A percentile compares a stretch with the other conserved stretches of the same genome.
Conservation (phyloP, 2,797 vertebrate species). For the Rhadinocentrus ornatus region DNA sequence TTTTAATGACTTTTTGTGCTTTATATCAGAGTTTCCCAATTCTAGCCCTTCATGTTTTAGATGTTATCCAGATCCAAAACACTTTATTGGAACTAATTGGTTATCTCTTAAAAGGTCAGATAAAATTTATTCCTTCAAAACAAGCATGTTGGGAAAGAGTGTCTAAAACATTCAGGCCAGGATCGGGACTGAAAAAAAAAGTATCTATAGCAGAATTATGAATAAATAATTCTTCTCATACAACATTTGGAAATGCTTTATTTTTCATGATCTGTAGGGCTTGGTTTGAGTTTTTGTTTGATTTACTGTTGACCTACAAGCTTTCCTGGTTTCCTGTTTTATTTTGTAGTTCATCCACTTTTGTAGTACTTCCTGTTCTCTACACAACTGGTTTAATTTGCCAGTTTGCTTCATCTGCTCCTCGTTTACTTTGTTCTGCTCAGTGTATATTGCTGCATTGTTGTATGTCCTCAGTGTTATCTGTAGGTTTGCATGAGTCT, state of each 20-base stretch:
- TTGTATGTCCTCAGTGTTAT: too few relatives aligned
- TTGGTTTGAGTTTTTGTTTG: too few relatives aligned
- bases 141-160: background rate
- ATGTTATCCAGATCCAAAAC: background rate
- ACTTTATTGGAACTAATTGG: background rate
- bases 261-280: too few relatives aligned
- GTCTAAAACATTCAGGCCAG: background rate
- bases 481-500: too few relatives aligned
- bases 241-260: conserved; percentile 8
- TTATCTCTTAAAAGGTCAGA: background rate
- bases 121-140: background rate
- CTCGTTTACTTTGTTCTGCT: too few relatives aligned
- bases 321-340: too few relatives aligned
- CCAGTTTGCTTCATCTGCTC: too few relatives aligned
- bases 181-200: background rate
- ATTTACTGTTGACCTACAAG: too few relatives aligned
- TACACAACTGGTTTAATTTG: too few relatives aligned
- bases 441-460: too few relatives aligned
- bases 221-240: conserved; percentile 18
- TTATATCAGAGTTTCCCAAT: background rate
- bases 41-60: background rate
- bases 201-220: background rate
- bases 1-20: conserved; percentile 10
- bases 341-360: too few relatives aligned
- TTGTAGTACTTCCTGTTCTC: too few relatives aligned